Base-by-base conservation (phyloP, 2,888 invertebrate genomes). In the Dysmachus trigonus region DNA sequence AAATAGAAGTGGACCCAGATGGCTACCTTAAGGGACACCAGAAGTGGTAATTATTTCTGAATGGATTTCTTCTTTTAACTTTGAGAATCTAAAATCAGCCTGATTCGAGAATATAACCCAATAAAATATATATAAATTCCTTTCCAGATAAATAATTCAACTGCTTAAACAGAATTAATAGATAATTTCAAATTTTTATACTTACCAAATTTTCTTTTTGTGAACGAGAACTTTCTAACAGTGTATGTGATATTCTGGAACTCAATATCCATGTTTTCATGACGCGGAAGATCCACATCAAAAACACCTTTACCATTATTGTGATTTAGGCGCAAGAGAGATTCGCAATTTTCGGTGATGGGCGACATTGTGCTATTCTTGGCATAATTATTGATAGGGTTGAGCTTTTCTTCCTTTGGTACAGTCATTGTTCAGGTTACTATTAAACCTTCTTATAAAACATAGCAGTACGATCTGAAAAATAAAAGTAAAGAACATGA, bases 231-330 rank as follows among this genome's bases (percentile, higher is more conserved):
- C 74, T 93, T 92, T 88, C 93, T 93, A 41, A 96, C 93, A 5
- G 93, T 91, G 89, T 95, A 96, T 0, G 93, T 93, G 41, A 97
- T 93, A 89, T 96, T 93, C 86, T 93, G 93, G 90, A 96, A 97
- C 88, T 94, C 93, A 85, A 97, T 91, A 88, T 95, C 94, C 86
- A 96, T 93, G 13, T 95, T 94, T 72, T 94, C 93, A 88, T 95
- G 93, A 2, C 89, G 89, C 30, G 90, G 89, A 83, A 90, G 90
- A 85, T 89, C 89, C 3, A 88, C 88, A 83, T 90, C 89, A 22
- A 88, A 86, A 13, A 86, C 88, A 72, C 35, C 81, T 31, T 53
- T 53, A n/a, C 31, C 10, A 81, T 1, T 62, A 79, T 51, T 47
- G 31, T 27, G 15, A 51, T 79, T 53, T 41, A 15, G 38, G 38